Base-by-base conservation (phyloP, 2,888 invertebrate species). In the Crematogaster levior region DNA sequence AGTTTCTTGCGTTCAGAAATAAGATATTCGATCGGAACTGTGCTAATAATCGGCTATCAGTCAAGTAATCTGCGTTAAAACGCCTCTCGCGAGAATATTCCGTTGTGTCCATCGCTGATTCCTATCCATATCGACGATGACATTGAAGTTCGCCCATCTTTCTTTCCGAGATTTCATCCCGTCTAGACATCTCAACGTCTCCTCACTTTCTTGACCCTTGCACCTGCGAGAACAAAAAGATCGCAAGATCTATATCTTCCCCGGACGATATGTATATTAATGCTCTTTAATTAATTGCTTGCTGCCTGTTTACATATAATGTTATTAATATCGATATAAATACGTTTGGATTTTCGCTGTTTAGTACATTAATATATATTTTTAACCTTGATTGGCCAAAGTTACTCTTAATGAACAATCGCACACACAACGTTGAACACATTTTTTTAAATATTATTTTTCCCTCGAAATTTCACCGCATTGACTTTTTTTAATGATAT, bases 211-310 rank as follows among this genome's bases (percentile, higher is more conserved):
- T 30, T 34, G 56, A 63, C 60, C 81, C 40, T 56, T 60, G 84
- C 79, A 85, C 82, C 82, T 73, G 53, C 79, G 81, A 87, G 70
- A 89, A 56, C 80, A 73, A 70, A 74, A 48, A 51, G 74, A 74
- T 48, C 73, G 43, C 27, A 37, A 83, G 82, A 85, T 86, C 82
- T 85, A 60, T 79, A 77, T 83, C 70, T 86, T 88, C 87, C 88
- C 90, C 86, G 89, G 86, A 91, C 88, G 86, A 90, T 89, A 88
- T 87, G 89, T 89, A 5, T 88, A 86, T 92, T 90, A 89, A 93
- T 91, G 91, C 91, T 92, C 90, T 91, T 90, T 86, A 89, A 91
- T 90, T 91, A 92, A 93, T 90, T 94, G 94, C 93, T 92, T 94
- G 94, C 92, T 94, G 94, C 94, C 92, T 94, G 93, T 91, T 92